phyloP scores from a whole-genome alignment of 2,888 invertebrate species.

The Rhopalosiphum nymphaeae region DNA sequence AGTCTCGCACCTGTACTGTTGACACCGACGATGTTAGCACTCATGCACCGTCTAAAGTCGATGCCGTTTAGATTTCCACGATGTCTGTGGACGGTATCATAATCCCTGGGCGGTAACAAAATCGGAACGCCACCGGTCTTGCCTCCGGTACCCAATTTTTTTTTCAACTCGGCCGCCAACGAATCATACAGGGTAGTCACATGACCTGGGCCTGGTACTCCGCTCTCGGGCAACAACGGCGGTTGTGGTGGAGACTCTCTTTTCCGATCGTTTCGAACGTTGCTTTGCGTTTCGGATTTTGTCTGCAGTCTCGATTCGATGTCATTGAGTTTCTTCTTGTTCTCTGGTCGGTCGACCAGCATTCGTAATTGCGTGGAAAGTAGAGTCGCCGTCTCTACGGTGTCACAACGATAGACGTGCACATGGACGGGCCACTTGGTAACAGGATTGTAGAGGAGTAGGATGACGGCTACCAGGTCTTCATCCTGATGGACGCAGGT shows the following conservation, averaged over 20 bases:
- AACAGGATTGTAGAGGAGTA: constrained; percentile 92
- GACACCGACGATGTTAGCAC: constrained; percentile 78
- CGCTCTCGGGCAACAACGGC: constrained; percentile 65
- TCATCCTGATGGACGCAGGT: constrained; percentile 91
- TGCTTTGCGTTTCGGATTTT: constrained; percentile 59
- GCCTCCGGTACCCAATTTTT: constrained; percentile 75
- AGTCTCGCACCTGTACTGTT: constrained; percentile 70
- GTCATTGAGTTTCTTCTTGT: constrained; percentile 86
- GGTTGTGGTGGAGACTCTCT: constrained; percentile 50
- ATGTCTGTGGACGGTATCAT: constrained; percentile 89
- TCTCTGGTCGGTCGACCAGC: constrained; percentile 84
- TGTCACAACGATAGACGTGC: constrained; percentile 95
- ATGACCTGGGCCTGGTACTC: constrained; percentile 64
- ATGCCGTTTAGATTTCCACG: constrained; percentile 83
- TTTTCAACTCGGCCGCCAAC: constrained; percentile 89
- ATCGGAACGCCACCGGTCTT: constrained; percentile 71
- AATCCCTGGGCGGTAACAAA: constrained; percentile 91
- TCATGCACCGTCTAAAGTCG: constrained; percentile 78
- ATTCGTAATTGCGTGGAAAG: constrained; percentile 87
- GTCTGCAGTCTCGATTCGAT: constrained; percentile 77
- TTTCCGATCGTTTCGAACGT: constrained; percentile 64
- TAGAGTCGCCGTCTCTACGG: constrained; percentile 90
- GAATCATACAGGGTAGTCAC: constrained; percentile 82
- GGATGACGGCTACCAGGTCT: constrained; percentile 93
- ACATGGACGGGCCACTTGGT: constrained; percentile 96